Conservation (phyloP, 2,888 invertebrate species). For the Agapostemon virescens region DNA sequence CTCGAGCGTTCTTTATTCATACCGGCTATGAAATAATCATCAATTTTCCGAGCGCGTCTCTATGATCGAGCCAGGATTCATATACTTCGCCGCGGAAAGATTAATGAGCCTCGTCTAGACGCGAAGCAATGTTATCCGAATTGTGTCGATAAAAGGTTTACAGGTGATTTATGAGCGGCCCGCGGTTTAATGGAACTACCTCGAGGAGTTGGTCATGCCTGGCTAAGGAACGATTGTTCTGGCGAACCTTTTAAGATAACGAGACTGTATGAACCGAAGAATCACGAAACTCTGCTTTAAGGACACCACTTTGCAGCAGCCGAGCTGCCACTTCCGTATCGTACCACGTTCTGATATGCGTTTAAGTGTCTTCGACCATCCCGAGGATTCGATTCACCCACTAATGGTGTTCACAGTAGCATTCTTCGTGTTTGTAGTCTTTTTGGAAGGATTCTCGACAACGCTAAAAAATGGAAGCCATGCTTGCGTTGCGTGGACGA, state of each 20-base stretch:
- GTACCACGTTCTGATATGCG: constrained; percentile 4
- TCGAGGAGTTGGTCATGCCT: constrained; percentile 29
- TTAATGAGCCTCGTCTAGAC: constrained; percentile 51
- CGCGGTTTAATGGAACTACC: constrained; percentile 53
- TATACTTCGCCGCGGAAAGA: constrained; percentile 45
- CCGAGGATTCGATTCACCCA: neutral
- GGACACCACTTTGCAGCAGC: constrained; percentile 26
- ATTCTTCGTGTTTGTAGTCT: neutral
- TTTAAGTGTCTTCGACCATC: constrained; percentile 39
- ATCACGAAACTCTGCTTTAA: constrained; percentile 13
- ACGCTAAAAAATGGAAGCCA: neutral
- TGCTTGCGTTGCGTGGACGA: neutral
- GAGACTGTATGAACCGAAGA: neutral
- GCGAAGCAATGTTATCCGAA: constrained; percentile 55
- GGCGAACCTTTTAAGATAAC: constrained; percentile 53
- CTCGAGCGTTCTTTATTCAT: neutral
- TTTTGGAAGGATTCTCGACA: neutral
- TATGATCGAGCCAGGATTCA: constrained; percentile 51
- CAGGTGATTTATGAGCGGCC: constrained; percentile 54
- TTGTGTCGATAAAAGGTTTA: constrained; percentile 60
- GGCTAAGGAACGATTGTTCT: constrained; percentile 39
- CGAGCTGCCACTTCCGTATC: neutral
- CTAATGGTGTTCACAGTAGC: neutral
- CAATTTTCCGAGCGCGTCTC: constrained; percentile 48
- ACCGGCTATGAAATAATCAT: constrained; percentile 44